phyloP scores from a whole-genome alignment of 2,113 vertebrate species.

The Hemiprocne comata region DNA sequence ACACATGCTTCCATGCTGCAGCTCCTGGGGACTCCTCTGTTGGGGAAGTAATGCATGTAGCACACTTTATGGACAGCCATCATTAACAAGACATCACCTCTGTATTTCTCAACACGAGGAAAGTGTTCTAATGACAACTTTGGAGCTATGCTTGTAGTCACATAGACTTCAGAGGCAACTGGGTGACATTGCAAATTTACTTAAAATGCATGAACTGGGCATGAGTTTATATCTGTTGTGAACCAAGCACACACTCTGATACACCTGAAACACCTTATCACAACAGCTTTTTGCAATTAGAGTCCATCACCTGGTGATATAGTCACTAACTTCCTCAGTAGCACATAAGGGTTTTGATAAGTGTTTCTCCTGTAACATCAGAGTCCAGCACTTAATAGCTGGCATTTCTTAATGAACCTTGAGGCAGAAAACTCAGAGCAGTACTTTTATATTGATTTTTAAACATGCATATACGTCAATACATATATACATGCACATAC shows the following conservation, averaged over 20 bases:
- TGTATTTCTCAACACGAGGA: neutral
- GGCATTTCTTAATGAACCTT: neutral
- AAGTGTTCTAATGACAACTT: neutral
- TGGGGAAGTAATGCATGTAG: neutral
- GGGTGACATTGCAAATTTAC: neutral
- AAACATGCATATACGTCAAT: neutral
- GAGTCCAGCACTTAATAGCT: neutral
- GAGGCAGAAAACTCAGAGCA: neutral
- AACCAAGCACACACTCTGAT: neutral
- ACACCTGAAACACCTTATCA: neutral
- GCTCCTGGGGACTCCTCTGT: neutral
- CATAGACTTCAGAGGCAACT: neutral
- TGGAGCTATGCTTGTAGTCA: neutral
- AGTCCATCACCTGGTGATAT: neutral
- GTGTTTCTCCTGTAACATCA: neutral
- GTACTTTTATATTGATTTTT: neutral
- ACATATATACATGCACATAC: too few relatives aligned
- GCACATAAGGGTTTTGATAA: neutral
- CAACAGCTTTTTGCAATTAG: neutral
- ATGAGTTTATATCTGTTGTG: neutral
- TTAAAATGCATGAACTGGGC: neutral
- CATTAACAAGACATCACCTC: neutral
- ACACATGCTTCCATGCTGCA: fast-evolving
- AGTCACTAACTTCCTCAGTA: neutral
- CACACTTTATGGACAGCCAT: neutral